These are phyloP conservation scores for Oceanodroma leucorhoa DNA, from an alignment of 2,797 vertebrate species.

Conservation along the genomic window DNA sequence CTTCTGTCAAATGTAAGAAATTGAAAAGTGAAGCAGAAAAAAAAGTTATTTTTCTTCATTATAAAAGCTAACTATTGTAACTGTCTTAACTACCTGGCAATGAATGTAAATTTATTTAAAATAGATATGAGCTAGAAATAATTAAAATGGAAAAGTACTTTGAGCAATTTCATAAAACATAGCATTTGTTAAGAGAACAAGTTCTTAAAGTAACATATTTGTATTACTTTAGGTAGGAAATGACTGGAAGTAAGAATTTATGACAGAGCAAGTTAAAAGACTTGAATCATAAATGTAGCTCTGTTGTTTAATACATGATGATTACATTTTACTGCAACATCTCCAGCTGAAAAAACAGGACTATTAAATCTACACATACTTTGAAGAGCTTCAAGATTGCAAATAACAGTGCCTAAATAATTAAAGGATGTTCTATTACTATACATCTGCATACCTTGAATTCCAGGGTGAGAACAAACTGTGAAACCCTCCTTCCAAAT, in stretches of 20 bases:
- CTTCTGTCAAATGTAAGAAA: background rate
- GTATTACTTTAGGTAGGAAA: background rate
- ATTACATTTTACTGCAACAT: background rate
- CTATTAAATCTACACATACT: background rate
- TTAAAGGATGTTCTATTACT: background rate
- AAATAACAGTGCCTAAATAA: background rate
- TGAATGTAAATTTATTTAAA: background rate
- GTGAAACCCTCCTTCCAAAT: background rate
- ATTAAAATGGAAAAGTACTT: background rate
- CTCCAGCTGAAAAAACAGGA: background rate
- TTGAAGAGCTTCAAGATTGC: background rate
- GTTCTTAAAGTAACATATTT: background rate
- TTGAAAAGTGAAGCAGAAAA: background rate
- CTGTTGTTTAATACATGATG: background rate
- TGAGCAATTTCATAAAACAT: background rate
- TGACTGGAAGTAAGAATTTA: background rate
- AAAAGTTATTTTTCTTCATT: background rate
- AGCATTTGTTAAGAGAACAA: background rate
- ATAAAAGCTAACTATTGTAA: background rate
- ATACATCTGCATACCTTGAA: background rate
- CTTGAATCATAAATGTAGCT: background rate
- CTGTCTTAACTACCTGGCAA: background rate
- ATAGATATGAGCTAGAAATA: background rate
- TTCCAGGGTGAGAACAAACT: background rate
- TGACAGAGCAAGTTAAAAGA: background rate